Base-by-base conservation (phyloP, 2,113 vertebrate species). In the Edolisoma coerulescens region DNA sequence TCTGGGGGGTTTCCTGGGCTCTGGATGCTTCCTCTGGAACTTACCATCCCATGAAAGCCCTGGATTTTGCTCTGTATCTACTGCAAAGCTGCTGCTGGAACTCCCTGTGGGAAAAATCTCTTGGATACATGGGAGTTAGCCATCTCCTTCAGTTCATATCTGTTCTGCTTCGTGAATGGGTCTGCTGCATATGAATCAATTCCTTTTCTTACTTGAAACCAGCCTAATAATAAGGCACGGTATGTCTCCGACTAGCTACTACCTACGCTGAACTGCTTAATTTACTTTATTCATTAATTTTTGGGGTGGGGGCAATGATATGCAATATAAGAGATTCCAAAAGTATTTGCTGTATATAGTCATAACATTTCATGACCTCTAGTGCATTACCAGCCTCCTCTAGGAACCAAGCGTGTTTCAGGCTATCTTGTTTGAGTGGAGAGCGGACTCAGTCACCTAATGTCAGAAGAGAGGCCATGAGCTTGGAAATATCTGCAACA, bases 141-240 rank as follows among this genome's bases (percentile, higher is more conserved):
- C 13, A 20, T 24, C 32, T 70, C 14, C 50, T 88, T 86, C 37
- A 28, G 33, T 89, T 89, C 39, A 9, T 70, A 70, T 30, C 42
- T 63, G 17, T 53, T 65, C 32, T 90, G 26, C 45, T 86, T 92
- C 0, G 0, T 69, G 71, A 80, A 24, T 52, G 39, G 10, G 23
- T 80, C 33, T 90, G 26, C 50, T 90, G 47, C 33, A 42, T 33
- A 21, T 18, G 30, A 69, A 50, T 54, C 4, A n/a, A 65, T 61
- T 37, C 20, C n/a, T 90, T 86, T 28, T 54, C 42, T 39, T 39
- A 42, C 37, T 54, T 26, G 9, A 81, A 94, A 70, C 19, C 18
- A 68, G 35, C 3, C 13, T 42, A 37, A 14, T 32, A 42, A 21
- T 19, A 59, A 89, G 44, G 47, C 11, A 37, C 0, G 0, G 41